phyloP scores from a whole-genome alignment of 2,797 vertebrate species.

The Sebastiscus tertius region DNA sequence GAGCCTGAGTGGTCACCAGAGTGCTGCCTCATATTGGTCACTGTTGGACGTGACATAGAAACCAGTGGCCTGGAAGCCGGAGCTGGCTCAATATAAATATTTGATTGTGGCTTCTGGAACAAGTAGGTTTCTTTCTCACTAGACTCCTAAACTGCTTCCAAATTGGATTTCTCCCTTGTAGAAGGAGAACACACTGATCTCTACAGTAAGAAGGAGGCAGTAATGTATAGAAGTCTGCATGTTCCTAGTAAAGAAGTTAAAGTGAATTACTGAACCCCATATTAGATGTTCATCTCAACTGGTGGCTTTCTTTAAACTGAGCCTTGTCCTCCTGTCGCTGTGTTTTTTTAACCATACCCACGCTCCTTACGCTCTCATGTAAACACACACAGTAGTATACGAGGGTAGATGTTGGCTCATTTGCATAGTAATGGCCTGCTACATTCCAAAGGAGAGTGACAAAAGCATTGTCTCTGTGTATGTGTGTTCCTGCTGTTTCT shows the following conservation, averaged over 20 bases:
- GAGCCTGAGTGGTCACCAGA: not conserved
- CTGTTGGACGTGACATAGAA: slow-evolving; percentile 27
- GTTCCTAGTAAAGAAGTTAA: not conserved
- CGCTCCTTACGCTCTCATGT: slow-evolving; percentile 6
- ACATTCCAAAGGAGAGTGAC: slow-evolving; percentile 54
- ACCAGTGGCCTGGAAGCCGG: slow-evolving; percentile 14
- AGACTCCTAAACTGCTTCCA: slow-evolving; percentile 10
- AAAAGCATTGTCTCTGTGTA: slow-evolving; percentile 30
- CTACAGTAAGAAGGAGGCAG: not conserved
- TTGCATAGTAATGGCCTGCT: slow-evolving; percentile 50
- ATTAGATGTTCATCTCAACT: not conserved
- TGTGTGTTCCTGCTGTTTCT: slow-evolving; percentile 52
- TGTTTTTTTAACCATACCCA: not conserved
- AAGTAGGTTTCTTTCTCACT: not conserved
- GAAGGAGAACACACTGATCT: not conserved
- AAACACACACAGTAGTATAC: slow-evolving; percentile 26
- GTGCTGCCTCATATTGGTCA: slow-evolving; percentile 5
- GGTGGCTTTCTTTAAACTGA: not conserved
- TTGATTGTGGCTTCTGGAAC: slow-evolving; percentile 40
- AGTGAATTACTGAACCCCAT: not conserved
- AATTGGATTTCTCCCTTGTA: slow-evolving; percentile 15
- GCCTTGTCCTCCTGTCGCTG: not conserved
- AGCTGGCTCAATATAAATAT: slow-evolving; percentile 26
- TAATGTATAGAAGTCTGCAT: not conserved
- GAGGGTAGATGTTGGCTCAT: slow-evolving; percentile 31